Evolutionary conservation across 2,797 vertebrate genomes (phyloP), one percentile per base, ranked within the genome.

Genomic region (Etheostoma perlongum): DNA sequence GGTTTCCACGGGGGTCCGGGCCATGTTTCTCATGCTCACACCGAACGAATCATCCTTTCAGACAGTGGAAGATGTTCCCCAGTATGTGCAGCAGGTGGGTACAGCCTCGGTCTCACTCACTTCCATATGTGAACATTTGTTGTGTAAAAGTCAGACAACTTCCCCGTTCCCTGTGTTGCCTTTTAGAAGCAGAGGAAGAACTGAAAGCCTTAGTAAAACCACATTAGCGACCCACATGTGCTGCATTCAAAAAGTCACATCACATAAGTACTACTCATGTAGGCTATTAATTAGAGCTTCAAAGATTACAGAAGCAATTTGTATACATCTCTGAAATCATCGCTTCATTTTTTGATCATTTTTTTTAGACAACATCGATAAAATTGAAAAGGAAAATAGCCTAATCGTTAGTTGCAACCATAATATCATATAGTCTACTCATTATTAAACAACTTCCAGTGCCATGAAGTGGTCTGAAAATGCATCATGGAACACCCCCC

Each of bases 21-120:
- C 92, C 77, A 73, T 98, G 78, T 97, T 99, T 78, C 95, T 95
- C 60, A 76, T 89, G 67, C 87, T 98, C 82, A 92, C 93, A 0
- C 96, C 96, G 46, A 94, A 91, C 4, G 96, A 98, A 75, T 95
- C 96, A 4, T 93, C 94, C 2, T 99, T 97, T 83, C 67, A 93
- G 81, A 89, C 76, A 1, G 18, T 96, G 61, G 93, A 96, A 21
- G 96, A 97, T 16, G 97, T 98, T 18, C 97, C 97, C 2, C 86
- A 86, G 78, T 99, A 98, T 72, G 93, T 97, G 18, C 84, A 96
- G 30, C 93, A 98, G 97, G 97, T 99, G 95, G 93, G 96, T 84
- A 8, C 21, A 47, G 2, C 7, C 52, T 47, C 42, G 0, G 15
- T 19, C 19, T 27, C 57, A 0, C 2, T 44, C 54, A n/a, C 58